Base-by-base conservation (phyloP, 2,888 invertebrate species). In the Apantesis nais region DNA sequence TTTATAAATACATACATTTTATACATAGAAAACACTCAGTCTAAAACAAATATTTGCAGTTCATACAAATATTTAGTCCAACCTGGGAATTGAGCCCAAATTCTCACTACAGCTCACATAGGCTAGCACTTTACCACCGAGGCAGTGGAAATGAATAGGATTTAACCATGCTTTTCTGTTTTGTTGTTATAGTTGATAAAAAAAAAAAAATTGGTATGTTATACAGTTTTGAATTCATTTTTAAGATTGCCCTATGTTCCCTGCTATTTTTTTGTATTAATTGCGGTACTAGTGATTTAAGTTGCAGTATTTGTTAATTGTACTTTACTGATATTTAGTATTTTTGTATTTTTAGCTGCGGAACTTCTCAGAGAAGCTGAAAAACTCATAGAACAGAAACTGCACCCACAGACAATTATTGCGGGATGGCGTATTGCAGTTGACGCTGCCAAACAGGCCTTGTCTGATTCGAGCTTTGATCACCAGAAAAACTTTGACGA, bases 391-490 rank as follows among this genome's bases (percentile, higher is more conserved):
- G 97, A 97, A 69, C 98, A 98, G 92, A 99, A 99, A 90, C 97
- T 99, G 77, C 99, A 99, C 91, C 99, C 99, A 2, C 99, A 99
- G 95, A 99, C 98, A 0, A 99, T 99, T 74, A 98, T 99, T 76
- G 96, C 98, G 68, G 99, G 99, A 19, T 99, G 99, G 98, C 96
- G 99, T 75, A 96, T 97, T 83, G 98, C 99, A 29, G 96, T 97
- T 0, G 96, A 97, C 70, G 97, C 97, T 60, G 99, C 99, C 0
- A 96, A 97, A 68, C 96, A 97, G 78, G 98, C 99, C 1, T 95
- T 99, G 2, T 95, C 96, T 70, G 96, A 96, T 66, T 96, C 97
- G 31, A 97, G 99, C 39, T 95, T 96, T 85, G 98, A 99, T 89
- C 98, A 99, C 90, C 97, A 98, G 62, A 92, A 89, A 74, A 92